These are phyloP conservation scores for Pangasianodon gigas DNA, from an alignment of 2,113 vertebrate genomes.

Conservation along the genomic window DNA sequence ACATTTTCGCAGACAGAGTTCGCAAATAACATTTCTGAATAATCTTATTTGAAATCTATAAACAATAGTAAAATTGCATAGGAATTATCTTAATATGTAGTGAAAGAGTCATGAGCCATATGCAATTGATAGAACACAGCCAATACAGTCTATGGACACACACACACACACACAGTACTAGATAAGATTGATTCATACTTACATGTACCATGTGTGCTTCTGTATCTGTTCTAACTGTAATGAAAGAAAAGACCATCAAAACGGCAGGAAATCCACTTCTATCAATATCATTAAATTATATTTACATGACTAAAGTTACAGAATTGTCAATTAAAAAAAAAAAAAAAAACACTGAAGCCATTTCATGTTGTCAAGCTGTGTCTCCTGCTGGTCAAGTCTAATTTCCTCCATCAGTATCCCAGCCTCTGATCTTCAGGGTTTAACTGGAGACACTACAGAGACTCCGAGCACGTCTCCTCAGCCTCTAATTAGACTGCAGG, in stretches of 20 bases:
- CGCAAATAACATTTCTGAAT: not conserved
- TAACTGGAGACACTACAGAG: slow-evolving; percentile 33
- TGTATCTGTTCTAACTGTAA: slow-evolving; percentile 98
- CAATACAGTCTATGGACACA: not conserved
- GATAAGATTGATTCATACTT: slow-evolving; percentile 74
- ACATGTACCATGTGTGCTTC: slow-evolving; percentile 99
- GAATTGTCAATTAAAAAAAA: not conserved
- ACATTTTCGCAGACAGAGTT: not conserved
- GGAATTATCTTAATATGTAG: not conserved
- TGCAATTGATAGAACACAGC: not conserved
- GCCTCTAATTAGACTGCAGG: slow-evolving; percentile 34
- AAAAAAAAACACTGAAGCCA: slow-evolving; percentile 9
- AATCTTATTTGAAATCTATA: not conserved
- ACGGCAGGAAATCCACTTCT: slow-evolving; percentile 2
- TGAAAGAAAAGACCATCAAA: slow-evolving; percentile 27
- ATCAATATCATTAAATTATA: slow-evolving; percentile 22
- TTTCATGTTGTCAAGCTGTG: slow-evolving; percentile 15
- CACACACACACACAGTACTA: not conserved
- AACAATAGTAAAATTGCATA: not conserved
- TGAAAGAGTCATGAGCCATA: not conserved
- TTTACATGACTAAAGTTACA: not conserved
- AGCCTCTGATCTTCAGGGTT: slow-evolving; percentile 37
- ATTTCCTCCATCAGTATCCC: slow-evolving; percentile 22
- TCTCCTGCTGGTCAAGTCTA: slow-evolving; percentile 35
- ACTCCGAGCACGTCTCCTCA: not conserved